Base-by-base conservation (phyloP, 2,113 vertebrate genomes). In the Piprites chloris region DNA sequence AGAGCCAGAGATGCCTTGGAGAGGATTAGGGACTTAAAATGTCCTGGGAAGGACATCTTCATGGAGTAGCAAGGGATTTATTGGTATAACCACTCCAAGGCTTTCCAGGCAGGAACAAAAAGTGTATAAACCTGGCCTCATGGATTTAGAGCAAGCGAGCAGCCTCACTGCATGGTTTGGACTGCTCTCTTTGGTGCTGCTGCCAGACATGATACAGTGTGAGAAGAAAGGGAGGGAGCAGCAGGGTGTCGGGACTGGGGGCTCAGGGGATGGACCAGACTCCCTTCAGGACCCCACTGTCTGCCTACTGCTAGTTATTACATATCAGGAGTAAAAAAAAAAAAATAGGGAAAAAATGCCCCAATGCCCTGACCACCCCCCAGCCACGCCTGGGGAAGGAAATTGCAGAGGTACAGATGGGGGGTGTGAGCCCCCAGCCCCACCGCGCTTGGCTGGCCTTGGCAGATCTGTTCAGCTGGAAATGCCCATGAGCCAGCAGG, bases 61-160 rank as follows among this genome's bases (percentile, higher is more conserved):
- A 69, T 78, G 84, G 79, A 93, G 67, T 21, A 94, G 87, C 46
- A 90, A 85, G 85, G 89, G 83, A 90, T 93, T 91, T 94, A 78
- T 75, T 58, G 77, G 84, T 69, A 82, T 71, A 67, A 92, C 52
- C 72, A 84, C 55, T 74, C 73, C 73, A 83, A 89, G 74, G 93
- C 89, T 95, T 94, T 86, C 74, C 59, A 85, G 65, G 65, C 52
- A 95, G 95, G 95, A 82, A 96, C 67, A 95, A 93, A 96, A 93
- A 96, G 91, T 95, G 92, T 91, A 97, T 95, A 96, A 96, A 97
- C 67, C 73, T 68, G 88, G 92, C 67, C 79, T 90, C 10, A 7
- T 86, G 93, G 93, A 85, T 96, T 90, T 90, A 95, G 42, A 74
- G 83, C 50, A n/a, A 87, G 83, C 3, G 4, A 86, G 87, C 61